Evolutionary conservation across 2,113 vertebrate genomes (phyloP).

Genomic region (Todiramphus saurophagus): DNA sequence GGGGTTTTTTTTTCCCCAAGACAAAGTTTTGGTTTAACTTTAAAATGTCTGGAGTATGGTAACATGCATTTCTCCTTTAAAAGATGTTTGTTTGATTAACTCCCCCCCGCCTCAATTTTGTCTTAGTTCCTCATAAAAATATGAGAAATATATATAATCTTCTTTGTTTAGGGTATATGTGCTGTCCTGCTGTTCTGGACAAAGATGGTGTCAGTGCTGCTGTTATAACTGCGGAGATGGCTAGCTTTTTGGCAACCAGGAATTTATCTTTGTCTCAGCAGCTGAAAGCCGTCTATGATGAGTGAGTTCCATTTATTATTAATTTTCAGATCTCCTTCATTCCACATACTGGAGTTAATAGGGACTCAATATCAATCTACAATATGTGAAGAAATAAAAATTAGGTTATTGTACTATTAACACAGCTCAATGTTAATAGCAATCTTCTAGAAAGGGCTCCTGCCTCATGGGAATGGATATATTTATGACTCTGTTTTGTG

Average conservation of each 20-base stretch:
- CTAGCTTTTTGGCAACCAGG: slow-evolving; percentile 85
- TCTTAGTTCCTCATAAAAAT: not conserved
- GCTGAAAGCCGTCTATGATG: slow-evolving; percentile 86
- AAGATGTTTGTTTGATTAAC: not conserved
- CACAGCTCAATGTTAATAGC: not conserved
- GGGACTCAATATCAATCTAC: not conserved
- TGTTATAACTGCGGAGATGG: slow-evolving; percentile 90
- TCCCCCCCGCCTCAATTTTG: no score
- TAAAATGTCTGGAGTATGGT: not conserved
- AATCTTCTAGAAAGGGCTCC: not conserved
- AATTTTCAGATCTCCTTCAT: not conserved
- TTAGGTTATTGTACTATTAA: not conserved
- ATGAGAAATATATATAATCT: not conserved
- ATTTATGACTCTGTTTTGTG: not conserved
- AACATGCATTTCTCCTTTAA: not conserved
- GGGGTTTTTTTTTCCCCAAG: no score
- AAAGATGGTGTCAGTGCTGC: slow-evolving; percentile 97
- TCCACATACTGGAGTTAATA: not conserved
- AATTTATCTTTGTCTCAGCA: slow-evolving; percentile 86
- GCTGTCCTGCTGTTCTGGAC: slow-evolving; percentile 91
- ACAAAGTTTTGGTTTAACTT: not conserved
- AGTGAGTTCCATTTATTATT: slow-evolving; percentile 78
- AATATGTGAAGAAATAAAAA: not conserved
- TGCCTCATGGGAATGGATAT: not conserved
- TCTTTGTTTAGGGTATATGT: slow-evolving; percentile 91